Base-by-base conservation (phyloP, 1,140 invertebrate species). In the Leptinotarsa texana region DNA sequence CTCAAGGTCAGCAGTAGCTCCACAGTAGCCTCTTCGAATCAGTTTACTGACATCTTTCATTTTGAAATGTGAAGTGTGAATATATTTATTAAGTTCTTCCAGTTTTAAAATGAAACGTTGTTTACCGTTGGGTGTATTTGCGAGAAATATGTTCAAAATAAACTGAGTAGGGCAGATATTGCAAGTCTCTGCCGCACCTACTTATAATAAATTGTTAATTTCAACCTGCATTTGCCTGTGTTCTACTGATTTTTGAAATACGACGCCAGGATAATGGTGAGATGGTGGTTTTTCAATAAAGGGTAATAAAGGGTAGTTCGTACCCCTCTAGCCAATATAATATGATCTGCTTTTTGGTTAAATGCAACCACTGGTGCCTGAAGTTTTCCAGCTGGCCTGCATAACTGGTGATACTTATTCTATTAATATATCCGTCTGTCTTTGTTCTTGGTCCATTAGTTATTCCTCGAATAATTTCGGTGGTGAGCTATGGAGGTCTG, bases 91-190 rank as follows among this genome's bases (percentile, higher is more conserved):
- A 27, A 83, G 76, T 3, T 49, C 65, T 72, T 82, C 82, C 48
- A 82, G 72, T 79, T 82, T 82, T 27, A 82, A 42, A 27, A 83
- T 81, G 27, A 83, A 83, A 57, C 80, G 27, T 51, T 75, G 49
- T 22, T 42, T 67, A 15, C 79, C 77, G 63, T 83, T 76, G 48
- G 77, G 71, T 70, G 82, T 81, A 13, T 73, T 77, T 13, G 77
- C 42, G 13, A 80, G 24, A 69, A 83, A 83, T 70, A 78, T 71
- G 42, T 68, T 72, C 13, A 79, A 83, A 18, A 47, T 5, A 1
- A 62, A 72, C 22, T 65, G 57, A 1, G 33, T 42, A 42, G 33
- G 8, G 33, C 33, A 63, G 24, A 42, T 51, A 22, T 63, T 73
- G 24, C 57, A 65, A 18, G 27, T 24, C 2, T 22, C 33, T 42